These are phyloP conservation scores for Platycercus adscitus DNA, from an alignment of 2,113 vertebrate species.

Conservation along the genomic window DNA sequence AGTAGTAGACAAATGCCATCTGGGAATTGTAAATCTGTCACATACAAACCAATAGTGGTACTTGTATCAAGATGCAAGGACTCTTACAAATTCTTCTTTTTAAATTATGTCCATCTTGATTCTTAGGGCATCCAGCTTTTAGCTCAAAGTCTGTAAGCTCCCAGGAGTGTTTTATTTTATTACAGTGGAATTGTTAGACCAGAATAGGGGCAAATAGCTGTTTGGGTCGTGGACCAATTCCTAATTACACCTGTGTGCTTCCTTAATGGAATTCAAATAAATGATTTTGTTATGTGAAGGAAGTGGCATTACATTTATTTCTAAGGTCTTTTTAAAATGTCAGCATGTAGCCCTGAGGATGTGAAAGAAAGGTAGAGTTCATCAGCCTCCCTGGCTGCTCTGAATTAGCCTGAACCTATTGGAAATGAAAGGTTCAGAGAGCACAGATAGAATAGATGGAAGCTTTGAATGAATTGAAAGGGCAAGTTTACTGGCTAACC, in stretches of 20 bases:
- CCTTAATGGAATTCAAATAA: constrained; percentile 61
- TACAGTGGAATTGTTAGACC: not conserved
- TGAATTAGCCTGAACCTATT: constrained; percentile 48
- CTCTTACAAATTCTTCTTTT: not conserved
- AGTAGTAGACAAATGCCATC: not conserved
- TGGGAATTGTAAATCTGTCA: not conserved
- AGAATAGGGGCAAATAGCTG: not conserved
- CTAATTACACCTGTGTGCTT: constrained; percentile 29
- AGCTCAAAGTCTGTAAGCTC: not conserved
- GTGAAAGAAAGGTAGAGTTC: not conserved
- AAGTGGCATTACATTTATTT: constrained; percentile 54
- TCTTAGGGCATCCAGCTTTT: not conserved
- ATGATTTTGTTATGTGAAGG: constrained; percentile 25
- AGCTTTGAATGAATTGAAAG: constrained; percentile 53
- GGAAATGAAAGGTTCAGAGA: constrained; percentile 69
- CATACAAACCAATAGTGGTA: not conserved
- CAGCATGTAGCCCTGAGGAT: constrained; percentile 3
- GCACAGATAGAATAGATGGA: constrained; percentile 59
- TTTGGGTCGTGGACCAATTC: constrained; percentile 20
- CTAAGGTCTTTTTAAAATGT: constrained; percentile 46
- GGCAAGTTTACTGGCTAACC: constrained; percentile 32
- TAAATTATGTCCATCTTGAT: not conserved
- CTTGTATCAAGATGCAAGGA: not conserved
- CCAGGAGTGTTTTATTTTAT: not conserved
- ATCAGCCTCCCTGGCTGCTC: not conserved